phyloP scores from a whole-genome alignment of 2,888 invertebrate species.

The Pseudanteris insignis region DNA sequence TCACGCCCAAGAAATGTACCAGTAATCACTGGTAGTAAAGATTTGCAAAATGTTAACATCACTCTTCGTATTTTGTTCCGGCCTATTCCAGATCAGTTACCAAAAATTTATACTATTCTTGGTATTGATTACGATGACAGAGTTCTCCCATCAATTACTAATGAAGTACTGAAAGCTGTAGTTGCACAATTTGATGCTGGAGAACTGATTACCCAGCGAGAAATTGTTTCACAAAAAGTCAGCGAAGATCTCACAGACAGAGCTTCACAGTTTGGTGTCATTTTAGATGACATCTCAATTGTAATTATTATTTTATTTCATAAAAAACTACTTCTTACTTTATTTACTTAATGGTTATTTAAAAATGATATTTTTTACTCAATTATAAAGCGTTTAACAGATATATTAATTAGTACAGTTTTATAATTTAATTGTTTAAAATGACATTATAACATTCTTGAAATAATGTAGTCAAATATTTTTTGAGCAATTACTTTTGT shows the following conservation, averaged over 20 bases:
- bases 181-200: slow-evolving; percentile 99
- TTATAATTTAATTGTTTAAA: too few species aligned
- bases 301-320: slow-evolving; percentile 62
- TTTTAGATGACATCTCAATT: slow-evolving; percentile 98
- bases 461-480: too few species aligned
- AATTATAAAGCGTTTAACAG: too few species aligned
- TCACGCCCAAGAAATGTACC: slow-evolving; percentile 97
- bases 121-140: slow-evolving; percentile 98
- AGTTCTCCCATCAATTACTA: slow-evolving; percentile 97
- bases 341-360: too few species aligned
- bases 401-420: too few species aligned
- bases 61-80: slow-evolving; percentile 97
- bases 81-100: slow-evolving; percentile 91
- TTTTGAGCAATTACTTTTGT: too few species aligned
- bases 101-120: slow-evolving; percentile 94
- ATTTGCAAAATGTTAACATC: slow-evolving; percentile 99
- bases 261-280: slow-evolving; percentile 93
- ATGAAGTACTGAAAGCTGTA: slow-evolving; percentile 98
- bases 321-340: too few species aligned
- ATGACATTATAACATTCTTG: too few species aligned
- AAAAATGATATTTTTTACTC: too few species aligned
- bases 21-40: slow-evolving; percentile 98
- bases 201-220: slow-evolving; percentile 98
- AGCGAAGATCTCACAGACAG: slow-evolving; percentile 91
- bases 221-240: slow-evolving; percentile 87